Evolutionary conservation across 2,888 invertebrate species (phyloP), one percentile per base, ranked within the genome.

Genomic region (Dryobota labecula): DNA sequence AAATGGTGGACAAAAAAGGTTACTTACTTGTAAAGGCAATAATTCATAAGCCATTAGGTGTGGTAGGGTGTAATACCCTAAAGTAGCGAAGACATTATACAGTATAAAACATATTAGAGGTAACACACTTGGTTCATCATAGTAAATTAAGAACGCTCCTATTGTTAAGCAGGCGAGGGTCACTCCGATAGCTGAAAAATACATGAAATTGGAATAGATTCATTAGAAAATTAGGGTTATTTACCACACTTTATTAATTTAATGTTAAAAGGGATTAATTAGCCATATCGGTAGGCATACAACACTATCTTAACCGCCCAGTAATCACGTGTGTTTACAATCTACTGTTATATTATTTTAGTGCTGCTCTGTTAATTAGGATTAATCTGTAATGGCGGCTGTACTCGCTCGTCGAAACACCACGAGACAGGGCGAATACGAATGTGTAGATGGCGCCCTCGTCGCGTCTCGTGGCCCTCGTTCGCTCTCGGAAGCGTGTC

Each of bases 21-120:
- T 4, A 73, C 90, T 85, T 84, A 94, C 94, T 84, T 94, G 93
- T 63, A 94, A 86, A 2, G 94, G 94, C 69, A 90, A 91, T 8
- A 94, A 60, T 79, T 94, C 94, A 38, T 86, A 89, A 88, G 93
- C 90, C 36, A 94, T 86, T 9, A 94, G 66, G 8, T 90, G 82
- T 1, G 94, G 94, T 15, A 94, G 64, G 0, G 87, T 85, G 60
- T 90, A 90, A 57, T 91, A 93, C 0, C 94, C 94, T 43, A 93
- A 43, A 0, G 90, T 89, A 2, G 90, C 89, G 58, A 92, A 91
- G 0, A 81, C 54, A 3, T 90, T 84, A 66, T 90, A 93, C 0
- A 77, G 30, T 41, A 90, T 84, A 33, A 87, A 91, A 45, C 86
- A 86, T 1, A 93, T 56, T 33, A 82, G 84, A 0, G 93, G 92